Conservation (phyloP, 2,797 vertebrate genomes). For the Microctenopoma stevenorrisi region DNA sequence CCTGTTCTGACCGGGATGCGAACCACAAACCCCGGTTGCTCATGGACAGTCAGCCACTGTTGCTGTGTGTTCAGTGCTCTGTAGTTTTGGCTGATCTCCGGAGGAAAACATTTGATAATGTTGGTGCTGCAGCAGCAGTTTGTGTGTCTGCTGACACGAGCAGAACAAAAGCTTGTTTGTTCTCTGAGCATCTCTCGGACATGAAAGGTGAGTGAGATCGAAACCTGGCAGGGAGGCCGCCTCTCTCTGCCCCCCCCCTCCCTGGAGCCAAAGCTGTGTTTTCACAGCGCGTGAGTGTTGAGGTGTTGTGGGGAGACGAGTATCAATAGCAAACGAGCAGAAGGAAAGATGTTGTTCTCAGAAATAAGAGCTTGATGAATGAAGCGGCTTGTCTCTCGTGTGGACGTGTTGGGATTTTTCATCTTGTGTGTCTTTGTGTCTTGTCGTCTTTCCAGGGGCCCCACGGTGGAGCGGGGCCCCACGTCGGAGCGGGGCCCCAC, state of each 20-base stretch:
- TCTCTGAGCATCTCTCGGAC: slow-evolving; percentile 39
- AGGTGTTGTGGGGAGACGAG: slow-evolving; percentile 27
- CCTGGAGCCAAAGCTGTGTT: slow-evolving; percentile 8
- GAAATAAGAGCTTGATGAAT: background rate
- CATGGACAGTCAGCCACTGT: too few relatives aligned
- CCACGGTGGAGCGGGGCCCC: too few relatives aligned
- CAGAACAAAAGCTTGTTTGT: slow-evolving; percentile 64
- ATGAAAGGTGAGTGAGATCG: slow-evolving; percentile 61
- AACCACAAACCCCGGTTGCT: too few relatives aligned
- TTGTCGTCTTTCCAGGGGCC: too few relatives aligned
- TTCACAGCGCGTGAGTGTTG: background rate
- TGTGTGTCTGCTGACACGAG: slow-evolving; percentile 17
- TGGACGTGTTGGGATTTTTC: too few relatives aligned
- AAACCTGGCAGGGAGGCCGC: slow-evolving; percentile 64
- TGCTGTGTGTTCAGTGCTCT: too few relatives aligned
- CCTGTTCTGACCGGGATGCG: too few relatives aligned
- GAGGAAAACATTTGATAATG: background rate
- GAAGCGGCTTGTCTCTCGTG: background rate
- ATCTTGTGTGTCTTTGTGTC: too few relatives aligned
- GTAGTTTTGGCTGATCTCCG: too few relatives aligned
- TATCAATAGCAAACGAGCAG: slow-evolving; percentile 9
- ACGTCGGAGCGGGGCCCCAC: too few relatives aligned
- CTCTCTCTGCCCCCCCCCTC: slow-evolving; percentile 30
- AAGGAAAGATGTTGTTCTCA: background rate
- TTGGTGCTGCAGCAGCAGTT: background rate